Evolutionary conservation across 2,888 invertebrate genomes (phyloP).

Genomic region (Mongoloraphidia duomilia): DNA sequence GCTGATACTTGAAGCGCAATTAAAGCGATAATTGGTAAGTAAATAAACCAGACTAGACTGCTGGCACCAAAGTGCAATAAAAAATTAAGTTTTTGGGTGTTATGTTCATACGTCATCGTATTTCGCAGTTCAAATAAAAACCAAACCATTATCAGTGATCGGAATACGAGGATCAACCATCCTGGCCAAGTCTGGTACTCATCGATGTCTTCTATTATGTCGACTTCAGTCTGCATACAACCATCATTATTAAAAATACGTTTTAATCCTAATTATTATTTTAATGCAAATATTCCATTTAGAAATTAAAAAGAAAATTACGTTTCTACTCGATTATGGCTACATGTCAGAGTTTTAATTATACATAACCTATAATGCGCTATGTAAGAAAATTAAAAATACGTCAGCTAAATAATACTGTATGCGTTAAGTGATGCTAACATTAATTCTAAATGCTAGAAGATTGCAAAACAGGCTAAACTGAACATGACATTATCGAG

Average conservation of each 20-base stretch:
- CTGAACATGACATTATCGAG: no score
- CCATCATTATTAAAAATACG: no score
- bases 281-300: not conserved
- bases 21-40: constrained; percentile 85
- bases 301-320: no score
- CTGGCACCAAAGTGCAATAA: constrained; percentile 94
- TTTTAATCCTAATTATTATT: no score
- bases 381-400: no score
- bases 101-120: constrained; percentile 68
- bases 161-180: constrained; percentile 78
- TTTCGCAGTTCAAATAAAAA: constrained; percentile 63
- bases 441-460: no score
- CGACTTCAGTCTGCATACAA: constrained; percentile 71
- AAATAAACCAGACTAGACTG: constrained; percentile 96
- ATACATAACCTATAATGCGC: no score
- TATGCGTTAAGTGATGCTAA: no score
- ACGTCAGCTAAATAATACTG: no score
- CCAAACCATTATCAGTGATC: constrained; percentile 79
- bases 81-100: constrained; percentile 77
- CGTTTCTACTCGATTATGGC: no score
- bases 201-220: constrained; percentile 90
- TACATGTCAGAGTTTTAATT: no score
- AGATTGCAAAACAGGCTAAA: no score
- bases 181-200: constrained; percentile 98
- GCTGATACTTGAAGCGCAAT: constrained; percentile 87